A percentile compares a stretch with the other conserved stretches of the same genome.
These are phyloP conservation scores for Lysandra bellargus DNA, from an alignment of 2,888 invertebrate genomes.

Conservation along the genomic window DNA sequence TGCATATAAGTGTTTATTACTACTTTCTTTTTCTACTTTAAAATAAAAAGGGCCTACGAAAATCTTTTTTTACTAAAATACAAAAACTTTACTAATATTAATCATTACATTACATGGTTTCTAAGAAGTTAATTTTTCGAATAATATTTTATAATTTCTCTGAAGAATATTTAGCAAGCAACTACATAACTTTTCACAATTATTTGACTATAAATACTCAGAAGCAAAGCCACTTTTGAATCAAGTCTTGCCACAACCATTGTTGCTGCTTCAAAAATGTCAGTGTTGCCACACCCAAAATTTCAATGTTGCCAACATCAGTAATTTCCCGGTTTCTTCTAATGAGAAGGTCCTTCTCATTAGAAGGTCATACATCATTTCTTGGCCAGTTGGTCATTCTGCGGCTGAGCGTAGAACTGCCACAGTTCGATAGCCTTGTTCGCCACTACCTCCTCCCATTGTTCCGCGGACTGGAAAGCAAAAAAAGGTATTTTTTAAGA, in stretches of 20 bases:
- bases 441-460: slow-evolving; percentile 89
- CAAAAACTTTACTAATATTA: not conserved
- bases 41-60: too few species aligned
- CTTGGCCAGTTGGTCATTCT: slow-evolving; percentile 68
- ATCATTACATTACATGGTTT: not conserved
- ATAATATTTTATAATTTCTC: not conserved
- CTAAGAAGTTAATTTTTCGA: not conserved
- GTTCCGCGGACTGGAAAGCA: slow-evolving; percentile 84
- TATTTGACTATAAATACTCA: not conserved
- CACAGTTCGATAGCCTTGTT: slow-evolving; percentile 93
- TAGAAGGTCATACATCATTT: slow-evolving; percentile 81
- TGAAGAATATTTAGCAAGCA: not conserved
- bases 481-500: slow-evolving; percentile 31
- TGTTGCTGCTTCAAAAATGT: not conserved
- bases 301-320: not conserved
- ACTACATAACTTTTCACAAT: not conserved
- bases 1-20: not conserved
- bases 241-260: not conserved
- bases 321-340: slow-evolving; percentile 58
- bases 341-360: slow-evolving; percentile 66
- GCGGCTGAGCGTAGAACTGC: slow-evolving; percentile 86
- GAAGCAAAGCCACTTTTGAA: not conserved
- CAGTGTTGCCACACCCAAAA: slow-evolving; percentile 18
- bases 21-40: not conserved
- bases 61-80: not conserved